phyloP scores from a whole-genome alignment of 1,140 invertebrate genomes.

The Drosophila pandora region DNA sequence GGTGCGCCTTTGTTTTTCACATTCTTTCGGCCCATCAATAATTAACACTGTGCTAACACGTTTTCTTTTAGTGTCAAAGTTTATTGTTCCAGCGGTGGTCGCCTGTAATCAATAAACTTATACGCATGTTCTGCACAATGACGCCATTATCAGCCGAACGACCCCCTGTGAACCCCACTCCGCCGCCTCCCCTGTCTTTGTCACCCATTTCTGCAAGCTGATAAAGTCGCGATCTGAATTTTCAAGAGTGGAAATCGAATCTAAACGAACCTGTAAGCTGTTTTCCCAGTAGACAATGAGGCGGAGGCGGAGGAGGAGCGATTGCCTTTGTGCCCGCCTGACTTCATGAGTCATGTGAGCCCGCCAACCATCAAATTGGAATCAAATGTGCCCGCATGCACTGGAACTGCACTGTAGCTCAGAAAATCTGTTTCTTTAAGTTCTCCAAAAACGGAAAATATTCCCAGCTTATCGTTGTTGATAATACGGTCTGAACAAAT shows the following conservation, averaged over 20 bases:
- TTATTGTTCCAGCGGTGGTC: conserved; percentile 16
- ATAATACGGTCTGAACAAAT: conserved; percentile 5
- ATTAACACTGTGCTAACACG: conserved; percentile 39
- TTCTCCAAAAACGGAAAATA: conserved; percentile 7
- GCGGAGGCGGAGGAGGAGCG: conserved; percentile 14
- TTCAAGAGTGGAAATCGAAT: conserved; percentile 13
- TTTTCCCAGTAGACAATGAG: conserved; percentile 1
- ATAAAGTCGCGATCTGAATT: conserved; percentile 38
- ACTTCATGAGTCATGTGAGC: conserved; percentile 37
- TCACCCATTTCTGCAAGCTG: conserved; percentile 28
- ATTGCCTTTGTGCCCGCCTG: conserved; percentile 18
- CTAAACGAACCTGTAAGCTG: neutral
- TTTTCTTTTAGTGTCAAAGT: conserved; percentile 44
- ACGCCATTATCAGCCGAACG: conserved; percentile 50
- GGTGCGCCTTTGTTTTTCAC: conserved; percentile 40
- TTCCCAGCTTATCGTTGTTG: conserved; percentile 21
- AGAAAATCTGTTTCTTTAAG: conserved; percentile 18
- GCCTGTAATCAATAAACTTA: conserved; percentile 59
- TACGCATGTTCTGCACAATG: conserved; percentile 48
- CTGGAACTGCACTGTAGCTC: neutral
- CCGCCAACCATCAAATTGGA: conserved; percentile 6
- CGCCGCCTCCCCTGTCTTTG: conserved; percentile 1
- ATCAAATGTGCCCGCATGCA: conserved; percentile 34
- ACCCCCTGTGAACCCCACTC: conserved; percentile 4
- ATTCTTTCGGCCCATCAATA: conserved; percentile 37